These are phyloP conservation scores for Drosophila prolongata DNA, from an alignment of 2,888 invertebrate species.

Conservation along the genomic window DNA sequence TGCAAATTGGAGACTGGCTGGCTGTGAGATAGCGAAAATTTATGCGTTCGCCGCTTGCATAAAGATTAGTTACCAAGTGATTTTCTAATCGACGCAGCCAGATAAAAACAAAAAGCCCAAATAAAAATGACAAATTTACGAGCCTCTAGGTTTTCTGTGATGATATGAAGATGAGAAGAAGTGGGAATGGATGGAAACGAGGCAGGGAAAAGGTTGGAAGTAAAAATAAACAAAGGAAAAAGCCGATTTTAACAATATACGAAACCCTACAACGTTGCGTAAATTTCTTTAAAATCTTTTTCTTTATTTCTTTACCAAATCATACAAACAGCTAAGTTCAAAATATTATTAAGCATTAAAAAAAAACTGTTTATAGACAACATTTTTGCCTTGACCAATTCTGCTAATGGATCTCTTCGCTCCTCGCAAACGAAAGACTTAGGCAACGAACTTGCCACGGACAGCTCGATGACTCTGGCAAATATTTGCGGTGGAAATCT, in stretches of 20 bases:
- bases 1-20: constrained; percentile 6
- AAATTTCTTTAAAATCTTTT: too few species aligned
- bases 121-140: constrained; percentile 73
- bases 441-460: constrained; percentile 22
- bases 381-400: background rate
- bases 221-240: background rate
- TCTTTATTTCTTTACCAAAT: too few species aligned
- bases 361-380: too few species aligned
- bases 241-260: background rate
- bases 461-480: constrained; percentile 29
- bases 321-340: too few species aligned
- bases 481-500: constrained; percentile 55
- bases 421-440: constrained; percentile 22
- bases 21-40: constrained; percentile 53
- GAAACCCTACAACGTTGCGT: too few species aligned
- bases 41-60: constrained; percentile 73
- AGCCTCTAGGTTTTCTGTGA: constrained; percentile 7
- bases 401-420: constrained; percentile 18
- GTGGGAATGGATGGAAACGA: background rate
- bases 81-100: constrained; percentile 70
- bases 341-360: too few species aligned
- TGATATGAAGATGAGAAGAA: constrained; percentile 12
- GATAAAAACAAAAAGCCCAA: constrained; percentile 72
- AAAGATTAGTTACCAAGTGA: constrained; percentile 77
- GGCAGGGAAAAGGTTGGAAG: background rate